Percentiles rank a stretch among this genome's conserved stretches.
Evolutionary conservation across 2,113 vertebrate genomes (phyloP).

Genomic region (Sapajus apella): DNA sequence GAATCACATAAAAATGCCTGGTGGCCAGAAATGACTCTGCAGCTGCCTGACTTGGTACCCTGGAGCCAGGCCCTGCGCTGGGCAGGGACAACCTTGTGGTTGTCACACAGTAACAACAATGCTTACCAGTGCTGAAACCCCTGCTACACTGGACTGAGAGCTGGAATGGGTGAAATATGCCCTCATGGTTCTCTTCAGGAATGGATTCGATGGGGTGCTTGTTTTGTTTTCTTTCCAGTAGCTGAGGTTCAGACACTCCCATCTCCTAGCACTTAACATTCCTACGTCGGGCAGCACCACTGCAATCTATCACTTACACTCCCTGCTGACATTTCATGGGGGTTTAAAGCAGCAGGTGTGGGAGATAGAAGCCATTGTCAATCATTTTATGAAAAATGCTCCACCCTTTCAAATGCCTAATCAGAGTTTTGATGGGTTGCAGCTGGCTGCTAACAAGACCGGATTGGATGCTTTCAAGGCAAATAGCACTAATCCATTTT

Average conservation of each 20-base stretch:
- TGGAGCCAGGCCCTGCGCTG: background rate
- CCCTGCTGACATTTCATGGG: slow-evolving; percentile 63
- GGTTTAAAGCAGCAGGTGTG: slow-evolving; percentile 80
- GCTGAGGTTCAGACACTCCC: slow-evolving; percentile 44
- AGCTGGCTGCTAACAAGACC: slow-evolving; percentile 48
- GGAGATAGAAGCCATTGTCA: slow-evolving; percentile 67
- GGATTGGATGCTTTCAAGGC: background rate
- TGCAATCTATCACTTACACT: slow-evolving; percentile 55
- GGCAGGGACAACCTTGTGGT: background rate
- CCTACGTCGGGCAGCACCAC: background rate
- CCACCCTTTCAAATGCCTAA: slow-evolving; percentile 37
- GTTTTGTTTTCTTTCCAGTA: slow-evolving; percentile 66
- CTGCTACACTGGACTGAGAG: fast-evolving
- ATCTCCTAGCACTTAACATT: slow-evolving; percentile 56
- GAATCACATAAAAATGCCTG: background rate
- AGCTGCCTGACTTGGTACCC: background rate
- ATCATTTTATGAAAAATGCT: slow-evolving; percentile 66
- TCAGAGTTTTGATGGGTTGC: slow-evolving; percentile 67
- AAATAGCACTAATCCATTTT: background rate
- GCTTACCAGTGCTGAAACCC: background rate
- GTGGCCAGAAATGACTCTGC: background rate
- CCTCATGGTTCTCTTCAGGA: background rate
- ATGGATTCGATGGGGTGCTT: background rate
- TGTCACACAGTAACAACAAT: background rate
- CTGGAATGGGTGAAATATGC: background rate